Evolutionary conservation across 2,113 vertebrate genomes (phyloP).

Genomic region (Corythaixoides concolor): DNA sequence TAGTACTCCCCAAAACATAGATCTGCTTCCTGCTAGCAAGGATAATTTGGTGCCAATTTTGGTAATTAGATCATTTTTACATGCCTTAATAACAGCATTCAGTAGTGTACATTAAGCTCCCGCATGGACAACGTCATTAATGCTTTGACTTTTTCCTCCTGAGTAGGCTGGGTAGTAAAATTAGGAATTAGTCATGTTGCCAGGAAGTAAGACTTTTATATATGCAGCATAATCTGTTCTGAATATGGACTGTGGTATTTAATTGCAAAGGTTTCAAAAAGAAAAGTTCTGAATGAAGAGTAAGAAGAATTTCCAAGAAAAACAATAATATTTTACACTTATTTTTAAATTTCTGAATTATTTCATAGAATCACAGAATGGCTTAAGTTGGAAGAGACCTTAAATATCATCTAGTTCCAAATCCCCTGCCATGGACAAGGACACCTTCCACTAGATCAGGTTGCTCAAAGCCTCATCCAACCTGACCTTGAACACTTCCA

Average conservation of each 20-base stretch:
- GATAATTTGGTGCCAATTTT: not conserved
- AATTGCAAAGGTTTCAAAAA: not conserved
- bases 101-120: not conserved
- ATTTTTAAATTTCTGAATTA: not conserved
- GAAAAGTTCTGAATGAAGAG: not conserved
- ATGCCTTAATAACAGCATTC: not conserved
- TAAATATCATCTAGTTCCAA: too few relatives aligned
- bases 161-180: constrained; percentile 8
- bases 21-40: not conserved
- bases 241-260: not conserved
- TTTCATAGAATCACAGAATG: too few relatives aligned
- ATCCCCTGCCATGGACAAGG: too few relatives aligned
- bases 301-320: not conserved
- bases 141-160: constrained; percentile 10
- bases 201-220: constrained; percentile 13
- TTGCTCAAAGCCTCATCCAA: too few relatives aligned
- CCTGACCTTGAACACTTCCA: too few relatives aligned
- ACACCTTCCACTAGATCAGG: too few relatives aligned
- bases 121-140: not conserved
- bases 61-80: constrained; percentile 25
- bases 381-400: too few relatives aligned
- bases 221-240: not conserved
- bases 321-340: not conserved
- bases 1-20: not conserved
- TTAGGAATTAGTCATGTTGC: constrained; percentile 33